Conservation (phyloP, 1,140 invertebrate species). For the Drosophila equinoxialis region DNA sequence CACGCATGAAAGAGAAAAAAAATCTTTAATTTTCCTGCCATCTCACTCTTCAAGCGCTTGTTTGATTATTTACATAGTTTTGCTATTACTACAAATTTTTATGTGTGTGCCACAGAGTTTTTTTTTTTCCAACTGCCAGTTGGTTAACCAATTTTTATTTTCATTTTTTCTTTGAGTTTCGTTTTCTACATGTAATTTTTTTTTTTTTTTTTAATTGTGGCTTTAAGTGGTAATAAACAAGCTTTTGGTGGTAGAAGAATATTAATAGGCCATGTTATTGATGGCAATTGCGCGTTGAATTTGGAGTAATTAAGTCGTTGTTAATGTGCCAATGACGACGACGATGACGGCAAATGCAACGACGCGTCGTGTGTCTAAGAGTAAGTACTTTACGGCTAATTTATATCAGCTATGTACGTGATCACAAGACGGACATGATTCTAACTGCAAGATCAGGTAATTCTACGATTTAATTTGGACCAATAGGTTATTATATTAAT, state of each 20-base stretch:
- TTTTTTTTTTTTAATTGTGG: slow-evolving; percentile 69
- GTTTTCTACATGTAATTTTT: slow-evolving; percentile 27
- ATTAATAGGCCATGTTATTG: slow-evolving; percentile 82
- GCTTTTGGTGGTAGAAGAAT: slow-evolving; percentile 69
- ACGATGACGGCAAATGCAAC: neutral
- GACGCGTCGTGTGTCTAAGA: slow-evolving; percentile 15
- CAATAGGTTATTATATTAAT: no score
- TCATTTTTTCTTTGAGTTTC: neutral
- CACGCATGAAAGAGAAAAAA: slow-evolving; percentile 48
- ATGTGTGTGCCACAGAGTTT: slow-evolving; percentile 60
- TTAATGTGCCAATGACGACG: slow-evolving; percentile 38
- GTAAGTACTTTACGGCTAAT: slow-evolving; percentile 4
- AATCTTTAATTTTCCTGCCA: slow-evolving; percentile 17
- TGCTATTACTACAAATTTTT: slow-evolving; percentile 82
- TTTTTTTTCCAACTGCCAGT: slow-evolving; percentile 10
- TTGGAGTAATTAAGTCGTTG: slow-evolving; percentile 83
- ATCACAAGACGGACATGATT: neutral
- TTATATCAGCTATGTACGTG: neutral
- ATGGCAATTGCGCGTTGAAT: slow-evolving; percentile 82
- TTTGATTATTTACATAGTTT: slow-evolving; percentile 82
- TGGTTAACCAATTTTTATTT: slow-evolving; percentile 1
- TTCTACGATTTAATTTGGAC: no score
- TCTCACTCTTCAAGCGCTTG: slow-evolving; percentile 37
- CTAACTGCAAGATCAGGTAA: no score
- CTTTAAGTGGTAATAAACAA: slow-evolving; percentile 79